A percentile compares a stretch with the other conserved stretches of the same genome.
Conservation (phyloP, 1,140 invertebrate genomes). For the Campoletis sonorensis region DNA sequence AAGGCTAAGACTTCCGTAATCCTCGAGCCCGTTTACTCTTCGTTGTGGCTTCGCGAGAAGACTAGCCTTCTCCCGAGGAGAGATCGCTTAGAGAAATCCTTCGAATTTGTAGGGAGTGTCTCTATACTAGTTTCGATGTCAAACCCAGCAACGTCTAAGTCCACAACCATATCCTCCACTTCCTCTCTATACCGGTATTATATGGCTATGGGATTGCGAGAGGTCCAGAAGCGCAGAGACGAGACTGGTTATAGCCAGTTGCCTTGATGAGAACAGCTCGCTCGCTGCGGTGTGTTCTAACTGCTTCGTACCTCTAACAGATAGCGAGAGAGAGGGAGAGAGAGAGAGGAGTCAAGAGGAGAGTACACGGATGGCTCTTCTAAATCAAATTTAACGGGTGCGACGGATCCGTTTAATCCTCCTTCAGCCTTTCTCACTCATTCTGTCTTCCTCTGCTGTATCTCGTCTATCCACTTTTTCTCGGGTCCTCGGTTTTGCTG, state of each 20-base stretch:
- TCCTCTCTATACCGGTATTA: slow-evolving; percentile 24
- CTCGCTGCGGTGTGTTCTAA: slow-evolving; percentile 15
- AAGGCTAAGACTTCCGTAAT: slow-evolving; percentile 1
- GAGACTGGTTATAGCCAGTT: neutral
- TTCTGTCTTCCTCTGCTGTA: neutral
- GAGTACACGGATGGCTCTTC: slow-evolving; percentile 7
- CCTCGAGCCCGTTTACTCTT: slow-evolving; percentile 16
- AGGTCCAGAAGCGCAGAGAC: slow-evolving; percentile 41
- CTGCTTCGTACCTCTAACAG: neutral
- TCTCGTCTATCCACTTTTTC: slow-evolving; percentile 14
- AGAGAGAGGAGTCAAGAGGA: neutral
- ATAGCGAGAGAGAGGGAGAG: neutral
- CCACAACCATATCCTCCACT: slow-evolving; percentile 29
- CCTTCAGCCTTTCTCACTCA: slow-evolving; percentile 17
- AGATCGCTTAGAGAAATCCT: slow-evolving; percentile 54
- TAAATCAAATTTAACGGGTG: slow-evolving; percentile 46
- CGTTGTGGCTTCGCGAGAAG: slow-evolving; percentile 8
- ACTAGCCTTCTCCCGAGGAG: slow-evolving; percentile 12
- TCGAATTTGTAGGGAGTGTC: slow-evolving; percentile 58
- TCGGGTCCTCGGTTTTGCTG: neutral
- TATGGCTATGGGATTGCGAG: slow-evolving; percentile 26
- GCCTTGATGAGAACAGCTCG: slow-evolving; percentile 30
- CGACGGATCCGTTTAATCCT: slow-evolving; percentile 39
- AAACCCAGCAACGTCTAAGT: slow-evolving; percentile 32
- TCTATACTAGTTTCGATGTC: slow-evolving; percentile 26